Evolutionary conservation across 2,888 invertebrate species (phyloP).

Genomic region (Augiades crinisus): DNA sequence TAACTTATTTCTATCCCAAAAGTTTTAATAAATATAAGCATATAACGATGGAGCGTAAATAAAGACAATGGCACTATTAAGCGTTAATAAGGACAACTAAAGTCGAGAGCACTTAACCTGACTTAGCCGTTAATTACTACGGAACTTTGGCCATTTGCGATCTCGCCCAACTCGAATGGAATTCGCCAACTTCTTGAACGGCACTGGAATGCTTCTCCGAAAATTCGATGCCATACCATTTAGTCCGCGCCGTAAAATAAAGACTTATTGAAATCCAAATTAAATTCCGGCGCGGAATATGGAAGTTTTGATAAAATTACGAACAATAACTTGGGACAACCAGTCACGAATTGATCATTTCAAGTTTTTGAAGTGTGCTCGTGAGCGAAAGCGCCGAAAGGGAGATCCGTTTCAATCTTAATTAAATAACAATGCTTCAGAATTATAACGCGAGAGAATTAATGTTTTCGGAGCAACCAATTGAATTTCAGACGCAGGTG

Average conservation of each 20-base stretch:
- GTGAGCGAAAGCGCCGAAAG: background rate
- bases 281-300: conserved; percentile 26
- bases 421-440: conserved; percentile 18
- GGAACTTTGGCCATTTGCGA: conserved; percentile 49
- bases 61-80: conserved; percentile 29
- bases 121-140: conserved; percentile 47
- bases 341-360: conserved; percentile 13
- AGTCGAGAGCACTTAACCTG: conserved; percentile 40
- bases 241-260: conserved; percentile 32
- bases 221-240: conserved; percentile 30
- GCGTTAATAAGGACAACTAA: conserved; percentile 34
- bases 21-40: background rate
- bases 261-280: conserved; percentile 32
- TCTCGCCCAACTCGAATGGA: conserved; percentile 39
- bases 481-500: conserved; percentile 15
- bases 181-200: conserved; percentile 40
- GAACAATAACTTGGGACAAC: conserved; percentile 24
- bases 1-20: too few species aligned
- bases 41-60: conserved; percentile 7
- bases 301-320: conserved; percentile 28
- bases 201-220: conserved; percentile 27
- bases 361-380: conserved; percentile 7
- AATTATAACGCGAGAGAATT: conserved; percentile 6
- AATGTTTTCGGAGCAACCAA: conserved; percentile 7
- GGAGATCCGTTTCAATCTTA: conserved; percentile 1